Conservation (phyloP, 2,113 vertebrate species). For the Numida meleagris region DNA sequence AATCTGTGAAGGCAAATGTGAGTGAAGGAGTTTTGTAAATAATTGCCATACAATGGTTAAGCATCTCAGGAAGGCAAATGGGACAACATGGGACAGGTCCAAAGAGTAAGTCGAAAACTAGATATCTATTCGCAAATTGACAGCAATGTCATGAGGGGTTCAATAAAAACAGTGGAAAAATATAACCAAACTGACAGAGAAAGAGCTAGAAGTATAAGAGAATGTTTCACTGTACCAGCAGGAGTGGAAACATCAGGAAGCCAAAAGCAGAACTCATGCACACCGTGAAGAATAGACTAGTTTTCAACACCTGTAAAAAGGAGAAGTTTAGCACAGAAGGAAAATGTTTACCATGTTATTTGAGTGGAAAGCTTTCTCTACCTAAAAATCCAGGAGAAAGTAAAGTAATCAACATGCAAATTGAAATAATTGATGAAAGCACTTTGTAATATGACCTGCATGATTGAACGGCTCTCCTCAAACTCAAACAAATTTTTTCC, state of each 20-base stretch:
- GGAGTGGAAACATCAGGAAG: background rate
- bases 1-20: background rate
- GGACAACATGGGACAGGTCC: background rate
- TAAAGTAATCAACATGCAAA: background rate
- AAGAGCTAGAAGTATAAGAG: background rate
- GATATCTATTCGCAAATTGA: background rate
- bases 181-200: background rate
- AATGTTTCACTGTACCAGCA: background rate
- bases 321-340: background rate
- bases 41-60: background rate
- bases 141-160: background rate
- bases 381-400: background rate
- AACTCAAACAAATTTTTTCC: background rate
- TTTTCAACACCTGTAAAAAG: background rate
- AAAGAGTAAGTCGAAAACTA: background rate
- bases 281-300: background rate
- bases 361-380: background rate
- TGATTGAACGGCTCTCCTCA: background rate
- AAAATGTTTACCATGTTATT: background rate
- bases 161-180: background rate
- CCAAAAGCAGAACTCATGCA: background rate
- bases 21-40: background rate
- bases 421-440: background rate
- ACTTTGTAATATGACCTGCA: background rate
- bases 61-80: background rate